Percentiles rank a stretch among this genome's conserved stretches.
Evolutionary conservation across 2,888 invertebrate genomes (phyloP).

Genomic region (Luffia ferchaultella): DNA sequence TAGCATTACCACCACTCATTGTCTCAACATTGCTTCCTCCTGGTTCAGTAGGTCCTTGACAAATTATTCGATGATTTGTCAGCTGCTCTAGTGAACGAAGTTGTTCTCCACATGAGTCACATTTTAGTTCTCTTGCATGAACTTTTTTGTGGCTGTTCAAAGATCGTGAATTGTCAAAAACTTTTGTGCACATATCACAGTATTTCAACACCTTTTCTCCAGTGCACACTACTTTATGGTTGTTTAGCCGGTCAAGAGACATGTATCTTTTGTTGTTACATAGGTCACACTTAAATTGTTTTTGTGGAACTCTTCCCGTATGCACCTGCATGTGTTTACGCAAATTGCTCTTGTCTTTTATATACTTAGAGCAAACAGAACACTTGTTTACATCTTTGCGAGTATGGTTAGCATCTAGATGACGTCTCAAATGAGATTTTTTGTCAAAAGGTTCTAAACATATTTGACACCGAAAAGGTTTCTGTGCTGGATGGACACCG

Average conservation of each 20-base stretch:
- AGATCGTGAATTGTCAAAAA: slow-evolving; percentile 62
- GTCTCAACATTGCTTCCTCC: slow-evolving; percentile 23
- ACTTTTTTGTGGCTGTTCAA: slow-evolving; percentile 63
- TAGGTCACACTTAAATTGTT: slow-evolving; percentile 62
- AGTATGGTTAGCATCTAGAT: slow-evolving; percentile 57
- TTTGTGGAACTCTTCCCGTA: slow-evolving; percentile 58
- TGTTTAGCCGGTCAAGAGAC: slow-evolving; percentile 60
- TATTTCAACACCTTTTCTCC: slow-evolving; percentile 59
- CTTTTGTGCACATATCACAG: slow-evolving; percentile 64
- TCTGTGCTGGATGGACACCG: slow-evolving; percentile 61
- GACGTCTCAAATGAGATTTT: slow-evolving; percentile 57
- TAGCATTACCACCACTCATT: slow-evolving; percentile 23
- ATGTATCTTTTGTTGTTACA: slow-evolving; percentile 63
- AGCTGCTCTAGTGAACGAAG: slow-evolving; percentile 59
- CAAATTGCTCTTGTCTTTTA: slow-evolving; percentile 62
- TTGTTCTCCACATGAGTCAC: slow-evolving; percentile 60
- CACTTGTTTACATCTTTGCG: slow-evolving; percentile 64
- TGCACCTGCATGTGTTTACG: slow-evolving; percentile 67
- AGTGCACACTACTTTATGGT: slow-evolving; percentile 60
- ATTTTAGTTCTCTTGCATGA: slow-evolving; percentile 60
- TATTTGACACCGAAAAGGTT: slow-evolving; percentile 61
- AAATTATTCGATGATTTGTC: slow-evolving; percentile 58
- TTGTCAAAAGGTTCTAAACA: slow-evolving; percentile 61
- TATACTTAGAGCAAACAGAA: slow-evolving; percentile 62
- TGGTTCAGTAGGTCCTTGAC: slow-evolving; percentile 39